Percentiles rank a stretch among this genome's conserved stretches.
Conservation (phyloP, 2,797 vertebrate species). For the Aldrovandia affinis region DNA sequence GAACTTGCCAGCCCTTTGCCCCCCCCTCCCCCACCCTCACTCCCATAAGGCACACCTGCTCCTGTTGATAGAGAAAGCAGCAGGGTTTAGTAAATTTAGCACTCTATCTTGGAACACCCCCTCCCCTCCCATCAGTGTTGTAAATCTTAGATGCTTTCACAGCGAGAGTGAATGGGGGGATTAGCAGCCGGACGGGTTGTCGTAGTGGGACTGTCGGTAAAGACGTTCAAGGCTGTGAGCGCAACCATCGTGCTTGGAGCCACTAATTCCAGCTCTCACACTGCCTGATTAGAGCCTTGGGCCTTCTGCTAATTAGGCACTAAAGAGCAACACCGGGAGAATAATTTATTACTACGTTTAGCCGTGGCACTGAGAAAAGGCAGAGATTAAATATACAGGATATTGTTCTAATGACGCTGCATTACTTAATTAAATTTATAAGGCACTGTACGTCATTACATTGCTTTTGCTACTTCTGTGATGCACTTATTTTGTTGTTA, state of each 20-base stretch:
- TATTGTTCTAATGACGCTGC: neutral
- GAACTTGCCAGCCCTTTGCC: conserved; percentile 19
- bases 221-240: conserved; percentile 35
- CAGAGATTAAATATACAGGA: neutral
- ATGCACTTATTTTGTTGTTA: neutral
- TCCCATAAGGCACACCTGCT: conserved; percentile 53
- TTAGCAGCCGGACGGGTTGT: conserved; percentile 9
- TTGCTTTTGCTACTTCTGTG: neutral
- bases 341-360: neutral
- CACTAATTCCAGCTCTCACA: conserved; percentile 36
- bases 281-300: conserved; percentile 28
- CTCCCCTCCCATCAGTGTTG: conserved; percentile 14
- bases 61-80: conserved; percentile 48
- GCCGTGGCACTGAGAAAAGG: neutral
- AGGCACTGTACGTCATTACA: neutral
- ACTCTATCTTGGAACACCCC: conserved; percentile 26
- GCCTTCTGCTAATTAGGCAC: neutral
- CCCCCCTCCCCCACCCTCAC: neutral
- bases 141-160: conserved; percentile 45
- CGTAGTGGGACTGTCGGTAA: conserved; percentile 34
- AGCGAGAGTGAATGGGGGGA: conserved; percentile 29
- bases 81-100: conserved; percentile 39
- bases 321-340: neutral
- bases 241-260: neutral
- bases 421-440: neutral